A percentile compares a stretch with the other conserved stretches of the same genome.
These are phyloP conservation scores for Sycophaga agraensis DNA, from an alignment of 1,140 invertebrate species.

Conservation along the genomic window DNA sequence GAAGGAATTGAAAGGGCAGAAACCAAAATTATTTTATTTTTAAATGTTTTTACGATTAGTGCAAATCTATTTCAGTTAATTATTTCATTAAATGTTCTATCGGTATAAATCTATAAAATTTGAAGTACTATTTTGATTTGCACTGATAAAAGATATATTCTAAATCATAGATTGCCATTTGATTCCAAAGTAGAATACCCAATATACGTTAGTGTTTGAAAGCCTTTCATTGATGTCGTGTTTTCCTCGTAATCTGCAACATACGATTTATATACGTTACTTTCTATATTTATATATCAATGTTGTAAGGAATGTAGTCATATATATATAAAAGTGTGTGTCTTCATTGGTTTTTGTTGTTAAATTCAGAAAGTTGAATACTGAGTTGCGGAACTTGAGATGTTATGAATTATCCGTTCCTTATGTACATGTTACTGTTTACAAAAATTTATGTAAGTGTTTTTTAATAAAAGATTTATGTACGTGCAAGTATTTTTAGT, in stretches of 20 bases:
- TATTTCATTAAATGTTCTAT: too few species aligned
- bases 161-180: conserved; percentile 20
- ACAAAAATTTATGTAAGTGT: background rate
- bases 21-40: too few species aligned
- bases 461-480: too few species aligned
- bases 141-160: background rate
- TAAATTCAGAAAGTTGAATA: background rate
- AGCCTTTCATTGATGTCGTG: conserved; percentile 48
- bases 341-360: conserved; percentile 45
- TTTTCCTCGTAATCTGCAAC: conserved; percentile 40
- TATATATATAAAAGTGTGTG: conserved; percentile 39
- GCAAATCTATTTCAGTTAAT: background rate
- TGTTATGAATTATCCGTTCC: conserved; percentile 11
- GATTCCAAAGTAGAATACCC: conserved; percentile 40
- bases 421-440: conserved; percentile 12
- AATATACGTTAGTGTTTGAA: conserved; percentile 45
- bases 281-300: conserved; percentile 37
- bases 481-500: too few species aligned
- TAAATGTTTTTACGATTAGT: too few species aligned
- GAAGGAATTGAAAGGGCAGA: too few species aligned
- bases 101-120: background rate
- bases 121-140: background rate
- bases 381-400: conserved; percentile 12
- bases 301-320: conserved; percentile 51
- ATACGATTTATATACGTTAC: conserved; percentile 35